Evolutionary conservation across 2,797 vertebrate species (phyloP), one percentile per base, ranked within the genome.

Genomic region (Micrastur ruficollis): DNA sequence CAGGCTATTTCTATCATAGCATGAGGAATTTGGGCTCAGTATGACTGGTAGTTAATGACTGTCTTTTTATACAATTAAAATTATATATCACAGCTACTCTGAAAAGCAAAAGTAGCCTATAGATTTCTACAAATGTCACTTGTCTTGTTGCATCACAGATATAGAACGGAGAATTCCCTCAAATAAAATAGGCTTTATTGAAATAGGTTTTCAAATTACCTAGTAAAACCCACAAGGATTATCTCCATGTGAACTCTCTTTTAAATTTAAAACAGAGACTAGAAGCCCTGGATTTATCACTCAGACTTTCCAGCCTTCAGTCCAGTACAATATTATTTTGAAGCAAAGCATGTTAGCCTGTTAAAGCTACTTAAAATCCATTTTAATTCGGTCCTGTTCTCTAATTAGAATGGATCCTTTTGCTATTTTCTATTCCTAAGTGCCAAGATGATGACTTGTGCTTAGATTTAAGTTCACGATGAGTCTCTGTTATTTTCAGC

Each of bases 361-460:
- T 61, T 87, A 92, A 53, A 85, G n/a, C 46, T 93, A 73, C 81
- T 89, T 90, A 94, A 86, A 81, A 80, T 92, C 76, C 50, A 50
- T 81, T 88, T 86, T 87, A 90, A 66, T 92, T 87, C 66, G 82
- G 52, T 92, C 44, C 47, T 87, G 26, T 81, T 81, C 66, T 84
- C 86, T 89, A 89, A 76, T 92, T 89, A 83, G 61, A 95, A 74
- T 40, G 25, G 26, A 91, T 93, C 40, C 52, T 91, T 91, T 87
- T 71, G 42, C 61, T 81, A 12, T 80, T 95, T 89, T 65, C 34
- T 89, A 5, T 85, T 70, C 46, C 29, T 72, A 68, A 87, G 74
- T 76, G 74, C 86, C 88, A 92, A 89, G 78, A 52, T 0, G 1
- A 55, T 90, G 76, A 68, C 42, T 80, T 56, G 78, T 52, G 59